Evolutionary conservation across 2,888 invertebrate genomes (phyloP).

Genomic region (Agonopterix heracliana): DNA sequence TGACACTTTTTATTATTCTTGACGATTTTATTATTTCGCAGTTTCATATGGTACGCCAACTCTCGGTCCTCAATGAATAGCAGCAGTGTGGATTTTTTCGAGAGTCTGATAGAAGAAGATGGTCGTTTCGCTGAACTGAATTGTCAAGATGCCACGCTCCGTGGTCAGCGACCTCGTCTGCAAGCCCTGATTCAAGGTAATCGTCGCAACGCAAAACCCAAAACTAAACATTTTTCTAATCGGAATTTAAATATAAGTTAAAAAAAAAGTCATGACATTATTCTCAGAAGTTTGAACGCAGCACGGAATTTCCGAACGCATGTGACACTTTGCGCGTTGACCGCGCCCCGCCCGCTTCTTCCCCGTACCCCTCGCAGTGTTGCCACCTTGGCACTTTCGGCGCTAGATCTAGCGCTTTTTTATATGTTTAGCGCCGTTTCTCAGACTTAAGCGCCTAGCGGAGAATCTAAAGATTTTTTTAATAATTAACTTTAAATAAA

Average conservation of each 20-base stretch:
- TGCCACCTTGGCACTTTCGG: no score
- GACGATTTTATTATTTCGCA: conserved; percentile 31
- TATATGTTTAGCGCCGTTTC: no score
- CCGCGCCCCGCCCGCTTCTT: not conserved
- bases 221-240: conserved; percentile 3
- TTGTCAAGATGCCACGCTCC: conserved; percentile 50
- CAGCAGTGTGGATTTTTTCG: conserved; percentile 78
- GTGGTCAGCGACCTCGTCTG: conserved; percentile 12
- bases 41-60: conserved; percentile 68
- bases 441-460: no score
- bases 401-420: no score
- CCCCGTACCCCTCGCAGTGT: not conserved
- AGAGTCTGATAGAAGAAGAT: conserved; percentile 79
- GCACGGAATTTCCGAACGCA: conserved; percentile 2
- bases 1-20: no score
- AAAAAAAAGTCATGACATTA: not conserved
- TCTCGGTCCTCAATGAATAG: conserved; percentile 60
- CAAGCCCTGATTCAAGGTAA: conserved; percentile 2
- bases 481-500: no score
- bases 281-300: not conserved
- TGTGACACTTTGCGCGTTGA: not conserved
- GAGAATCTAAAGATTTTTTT: no score
- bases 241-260: not conserved
- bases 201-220: not conserved
- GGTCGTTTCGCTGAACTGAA: conserved; percentile 63